Conservation (phyloP, 1,140 invertebrate genomes). For the Atta cephalotes region DNA sequence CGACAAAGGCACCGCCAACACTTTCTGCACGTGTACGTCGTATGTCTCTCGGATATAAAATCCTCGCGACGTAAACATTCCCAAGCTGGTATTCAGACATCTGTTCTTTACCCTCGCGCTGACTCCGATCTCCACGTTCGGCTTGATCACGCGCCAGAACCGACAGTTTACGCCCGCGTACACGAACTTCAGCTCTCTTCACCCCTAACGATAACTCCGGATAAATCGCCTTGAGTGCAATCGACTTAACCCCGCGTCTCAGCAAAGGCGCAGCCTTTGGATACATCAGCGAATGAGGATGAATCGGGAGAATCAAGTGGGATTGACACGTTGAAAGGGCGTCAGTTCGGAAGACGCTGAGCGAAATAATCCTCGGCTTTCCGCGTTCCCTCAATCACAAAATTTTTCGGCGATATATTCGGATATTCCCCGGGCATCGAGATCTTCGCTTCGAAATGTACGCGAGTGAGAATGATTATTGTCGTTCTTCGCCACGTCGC, state of each 20-base stretch:
- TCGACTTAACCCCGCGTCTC: conserved; percentile 51
- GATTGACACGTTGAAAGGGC: conserved; percentile 50
- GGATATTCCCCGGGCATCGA: background rate
- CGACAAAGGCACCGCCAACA: conserved; percentile 58
- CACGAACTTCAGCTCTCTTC: background rate
- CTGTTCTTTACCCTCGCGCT: conserved; percentile 68
- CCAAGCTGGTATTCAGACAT: conserved; percentile 70
- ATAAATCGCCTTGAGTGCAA: conserved; percentile 56
- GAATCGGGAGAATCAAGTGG: conserved; percentile 51
- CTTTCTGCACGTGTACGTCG: conserved; percentile 71
- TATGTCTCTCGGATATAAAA: conserved; percentile 74
- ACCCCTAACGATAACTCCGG: conserved; percentile 5
- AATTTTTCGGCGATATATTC: conserved; percentile 21
- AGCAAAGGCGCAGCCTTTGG: background rate
- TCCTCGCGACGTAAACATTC: conserved; percentile 74
- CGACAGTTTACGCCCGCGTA: conserved; percentile 51
- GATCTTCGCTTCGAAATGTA: background rate
- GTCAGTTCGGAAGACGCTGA: conserved; percentile 40
- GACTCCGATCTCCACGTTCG: conserved; percentile 34
- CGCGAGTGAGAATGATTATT: conserved; percentile 24
- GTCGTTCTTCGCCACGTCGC: conserved; percentile 6
- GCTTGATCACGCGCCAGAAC: conserved; percentile 71
- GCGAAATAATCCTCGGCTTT: conserved; percentile 49
- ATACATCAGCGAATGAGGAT: conserved; percentile 8
- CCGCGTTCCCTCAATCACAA: conserved; percentile 9